Evolutionary conservation across 2,888 invertebrate species (phyloP), one percentile per base, ranked within the genome.

Genomic region (Heliconius charithonia): DNA sequence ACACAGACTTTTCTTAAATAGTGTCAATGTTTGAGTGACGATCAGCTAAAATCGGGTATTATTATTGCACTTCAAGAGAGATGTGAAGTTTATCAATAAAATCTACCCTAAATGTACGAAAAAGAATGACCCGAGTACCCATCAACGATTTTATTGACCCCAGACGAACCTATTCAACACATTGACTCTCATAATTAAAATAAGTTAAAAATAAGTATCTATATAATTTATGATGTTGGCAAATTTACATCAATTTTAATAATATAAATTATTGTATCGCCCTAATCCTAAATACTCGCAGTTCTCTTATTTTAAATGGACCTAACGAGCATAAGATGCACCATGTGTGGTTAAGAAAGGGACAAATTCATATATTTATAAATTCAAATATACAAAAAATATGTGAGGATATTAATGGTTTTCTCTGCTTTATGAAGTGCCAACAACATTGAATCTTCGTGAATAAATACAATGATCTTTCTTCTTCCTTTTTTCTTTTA

Each of bases 1-100:
- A 92, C 90, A 91, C 87, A 89, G 87, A 87, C 89, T 90, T 90
- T 88, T 90, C 90, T 91, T 90, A 90, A 91, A 91, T 87, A 88
- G 89, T 90, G 91, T 88, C 88, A 88, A 89, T 89, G 89, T 89
- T 88, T 86, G 88, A 89, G 88, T 88, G 85, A 88, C 85, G 85
- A 86, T 84, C 82, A 83, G 81, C 82, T 83, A 84, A 85, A 83
- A 84, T 80, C 77, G 81, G 82, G 83, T 87, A 87, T 87, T 87
- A 86, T 88, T 86, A 73, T 86, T 82, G 84, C 77, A 79, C 79
- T 29, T 72, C n/a, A 29, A 81, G 81, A 82, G 80, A 77, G 82
- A 85, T 83, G 85, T 85, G 81, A 81, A 82, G 84, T 85, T 80
- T 62, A 41, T 74, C 25, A 62, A 63, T 41, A 62, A 74, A 74